Evolutionary conservation across 2,797 vertebrate genomes (phyloP), one percentile per base, ranked within the genome.

Genomic region (Halcyon badia): DNA sequence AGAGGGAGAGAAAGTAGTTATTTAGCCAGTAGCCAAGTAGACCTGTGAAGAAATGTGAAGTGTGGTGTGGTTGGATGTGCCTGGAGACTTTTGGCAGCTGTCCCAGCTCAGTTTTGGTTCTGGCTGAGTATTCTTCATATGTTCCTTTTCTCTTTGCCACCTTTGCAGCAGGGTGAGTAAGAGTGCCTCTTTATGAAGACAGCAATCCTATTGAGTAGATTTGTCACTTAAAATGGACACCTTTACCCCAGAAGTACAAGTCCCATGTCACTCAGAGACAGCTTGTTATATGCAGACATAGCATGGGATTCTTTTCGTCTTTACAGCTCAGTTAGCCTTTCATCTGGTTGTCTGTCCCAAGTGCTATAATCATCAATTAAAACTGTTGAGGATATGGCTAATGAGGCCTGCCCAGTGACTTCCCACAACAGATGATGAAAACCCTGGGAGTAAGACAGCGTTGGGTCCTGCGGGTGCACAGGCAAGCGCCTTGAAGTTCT

Each of bases 81-180:
- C 87, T 95, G 64, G 87, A 87, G 97, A 96, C 96, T 96, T 89
- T 93, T 97, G 96, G 95, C 97, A 95, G 83, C 64, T 21, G 5
- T 98, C 96, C 90, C 88, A 95, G 77, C 64, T 96, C 85, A 95
- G 82, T 90, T 97, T 97, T 91, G 83, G 93, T 95, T 98, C 91
- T 92, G 91, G 33, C 79, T 89, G 77, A 71, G 81, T 94, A 79
- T 96, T 95, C 79, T 56, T 97, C 96, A 31, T 97, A 85, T 94
- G 94, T 87, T 97, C 62, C 83, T 83, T 96, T 97, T 96, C 81
- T 97, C 70, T 90, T 85, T 3, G 6, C 79, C 3, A 15, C 84
- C 77, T 83, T 94, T 94, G 91, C 71, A 11, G 70, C 46, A 51
- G 71, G 56, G 93, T 83, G 83, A 76, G 91, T 96, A 90, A 93